Evolutionary conservation across 2,888 invertebrate species (phyloP).

Genomic region (Uropetala carovei): DNA sequence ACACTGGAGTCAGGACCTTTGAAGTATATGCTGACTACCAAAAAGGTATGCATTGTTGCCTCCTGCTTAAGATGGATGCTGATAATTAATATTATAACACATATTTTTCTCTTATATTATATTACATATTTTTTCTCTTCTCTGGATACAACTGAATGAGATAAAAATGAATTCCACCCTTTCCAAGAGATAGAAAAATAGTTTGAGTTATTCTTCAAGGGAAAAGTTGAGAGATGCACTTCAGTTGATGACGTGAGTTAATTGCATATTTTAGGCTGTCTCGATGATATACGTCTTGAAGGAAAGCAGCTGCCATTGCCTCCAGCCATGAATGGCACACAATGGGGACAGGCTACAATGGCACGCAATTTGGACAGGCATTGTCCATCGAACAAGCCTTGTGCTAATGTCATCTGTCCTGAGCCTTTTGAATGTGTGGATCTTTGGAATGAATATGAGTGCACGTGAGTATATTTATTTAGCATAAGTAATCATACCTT

Average conservation of each 20-base stretch:
- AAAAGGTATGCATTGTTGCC: slow-evolving; percentile 81
- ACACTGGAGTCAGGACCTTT: slow-evolving; percentile 94
- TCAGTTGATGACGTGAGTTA: no score
- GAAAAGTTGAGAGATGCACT: no score
- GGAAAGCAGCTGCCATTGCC: slow-evolving; percentile 96
- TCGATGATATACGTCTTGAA: slow-evolving; percentile 91
- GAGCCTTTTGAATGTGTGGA: slow-evolving; percentile 96
- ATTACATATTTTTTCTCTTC: no score
- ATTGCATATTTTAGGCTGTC: slow-evolving; percentile 79
- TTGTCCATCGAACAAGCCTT: slow-evolving; percentile 96
- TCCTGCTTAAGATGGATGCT: not conserved
- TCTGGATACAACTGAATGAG: no score
- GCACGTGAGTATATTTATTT: slow-evolving; percentile 90
- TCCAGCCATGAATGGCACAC: slow-evolving; percentile 95
- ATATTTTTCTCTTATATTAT: no score
- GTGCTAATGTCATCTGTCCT: slow-evolving; percentile 94
- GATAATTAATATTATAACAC: no score
- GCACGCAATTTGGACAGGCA: slow-evolving; percentile 93
- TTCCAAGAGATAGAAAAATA: no score
- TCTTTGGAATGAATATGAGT: slow-evolving; percentile 98
- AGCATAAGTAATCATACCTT: not conserved
- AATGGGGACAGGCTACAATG: slow-evolving; percentile 97
- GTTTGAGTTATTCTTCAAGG: no score
- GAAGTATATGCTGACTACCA: slow-evolving; percentile 97
- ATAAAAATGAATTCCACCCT: no score